A percentile compares a stretch with the other conserved stretches of the same genome.
Conservation (phyloP, 2,888 invertebrate species). For the Odontothrips loti region DNA sequence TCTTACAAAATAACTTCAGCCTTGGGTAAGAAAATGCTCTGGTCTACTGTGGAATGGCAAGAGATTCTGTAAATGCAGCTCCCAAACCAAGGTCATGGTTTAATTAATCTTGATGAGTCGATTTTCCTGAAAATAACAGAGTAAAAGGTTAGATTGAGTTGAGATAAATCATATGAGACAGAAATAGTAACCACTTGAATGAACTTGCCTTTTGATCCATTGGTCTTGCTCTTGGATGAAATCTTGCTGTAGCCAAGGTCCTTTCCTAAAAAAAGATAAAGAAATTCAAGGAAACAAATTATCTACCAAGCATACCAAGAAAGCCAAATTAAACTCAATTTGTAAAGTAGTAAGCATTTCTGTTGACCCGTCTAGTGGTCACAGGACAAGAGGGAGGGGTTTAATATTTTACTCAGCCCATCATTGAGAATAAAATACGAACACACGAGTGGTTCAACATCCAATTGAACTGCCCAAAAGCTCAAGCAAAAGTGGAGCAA, state of each 20-base stretch:
- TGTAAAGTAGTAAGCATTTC: too few species aligned
- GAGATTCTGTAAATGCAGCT: not conserved
- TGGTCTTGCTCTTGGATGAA: not conserved
- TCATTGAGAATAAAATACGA: not conserved
- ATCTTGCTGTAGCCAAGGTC: not conserved
- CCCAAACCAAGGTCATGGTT: too few species aligned
- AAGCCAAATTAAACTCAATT: not conserved
- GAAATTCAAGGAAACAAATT: not conserved
- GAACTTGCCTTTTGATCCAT: not conserved
- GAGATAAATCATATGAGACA: not conserved
- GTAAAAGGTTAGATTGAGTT: not conserved
- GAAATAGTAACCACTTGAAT: not conserved
- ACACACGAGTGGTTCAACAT: too few species aligned
- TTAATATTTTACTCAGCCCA: not conserved
- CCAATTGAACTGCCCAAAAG: not conserved
- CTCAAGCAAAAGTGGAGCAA: not conserved
- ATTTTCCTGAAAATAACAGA: not conserved
- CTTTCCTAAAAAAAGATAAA: not conserved
- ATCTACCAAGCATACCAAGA: not conserved
- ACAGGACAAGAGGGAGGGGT: too few species aligned
- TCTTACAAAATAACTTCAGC: too few species aligned
- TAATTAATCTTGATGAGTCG: not conserved
- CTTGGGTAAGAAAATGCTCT: too few species aligned
- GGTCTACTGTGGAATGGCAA: not conserved
- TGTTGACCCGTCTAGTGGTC: too few species aligned